Base-by-base conservation (phyloP, 2,888 invertebrate species). In the Platycnemis pennipes region DNA sequence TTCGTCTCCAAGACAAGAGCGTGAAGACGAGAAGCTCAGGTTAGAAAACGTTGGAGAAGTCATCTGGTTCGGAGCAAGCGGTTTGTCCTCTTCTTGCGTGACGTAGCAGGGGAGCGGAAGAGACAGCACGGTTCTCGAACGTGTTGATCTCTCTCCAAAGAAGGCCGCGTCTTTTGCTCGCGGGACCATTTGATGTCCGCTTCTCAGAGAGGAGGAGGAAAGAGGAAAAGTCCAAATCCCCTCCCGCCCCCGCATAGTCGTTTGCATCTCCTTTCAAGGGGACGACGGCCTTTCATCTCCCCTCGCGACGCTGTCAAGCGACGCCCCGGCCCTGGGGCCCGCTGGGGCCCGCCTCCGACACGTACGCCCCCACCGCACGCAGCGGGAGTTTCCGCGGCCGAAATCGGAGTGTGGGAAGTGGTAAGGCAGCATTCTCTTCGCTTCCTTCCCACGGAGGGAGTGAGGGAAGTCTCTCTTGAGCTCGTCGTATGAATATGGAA, bases 181-280 rank as follows among this genome's bases (percentile, higher is more conserved):
- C 11, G 86, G 87, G 46, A 87, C 46, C 87, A 44, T 87, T 87
- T 87, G 45, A 87, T n/a, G 45, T 87, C 46, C 87, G 44, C 45
- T 45, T 19, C 22, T 77, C 77, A 63, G 26, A 63, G 63, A 26
- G 63, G 26, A 26, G 26, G 1, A 31, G n/a, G 31, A 77, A 77
- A 77, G 37, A 37, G 37, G 16, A 37, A 16, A 37, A 37, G 2
- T 77, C 49, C 37, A 31, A 77, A 77, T 77, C 77, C 87, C 37
- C n/a, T 87, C 26, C 87, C 45, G 1, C 13, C 26, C 45, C 5
- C 5, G 49, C 8, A 49, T 22, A 11, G 77, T 77, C 77, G 37
- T 77, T 77, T 77, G 2, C 77, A 77, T 77, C 77, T 37, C 37
- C 77, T 26, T 77, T 77, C 37, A 37, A 13, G 77, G 77, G 63